Evolutionary conservation across 2,113 vertebrate species (phyloP).

Genomic region (Canis aureus): DNA sequence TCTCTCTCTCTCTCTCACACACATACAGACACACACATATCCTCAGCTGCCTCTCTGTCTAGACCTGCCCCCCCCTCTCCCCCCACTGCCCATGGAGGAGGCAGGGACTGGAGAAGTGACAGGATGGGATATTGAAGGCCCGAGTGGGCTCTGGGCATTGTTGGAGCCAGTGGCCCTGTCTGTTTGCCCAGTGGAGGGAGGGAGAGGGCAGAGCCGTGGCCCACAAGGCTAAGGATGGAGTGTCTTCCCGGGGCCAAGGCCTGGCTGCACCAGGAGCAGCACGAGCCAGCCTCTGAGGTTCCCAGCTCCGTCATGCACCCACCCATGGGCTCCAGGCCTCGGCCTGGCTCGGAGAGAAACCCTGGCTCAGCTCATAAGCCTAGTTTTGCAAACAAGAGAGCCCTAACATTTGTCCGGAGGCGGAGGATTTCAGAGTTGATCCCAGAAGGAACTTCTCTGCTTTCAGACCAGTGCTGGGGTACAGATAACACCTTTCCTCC

Average conservation of each 20-base stretch:
- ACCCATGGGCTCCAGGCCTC: background rate
- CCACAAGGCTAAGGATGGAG: background rate
- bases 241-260: background rate
- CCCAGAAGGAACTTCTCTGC: background rate
- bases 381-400: too few relatives aligned
- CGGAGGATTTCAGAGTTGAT: background rate
- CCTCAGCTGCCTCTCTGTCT: slow-evolving; percentile 63
- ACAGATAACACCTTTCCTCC: accelerated
- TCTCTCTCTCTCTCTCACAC: too few relatives aligned
- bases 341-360: background rate
- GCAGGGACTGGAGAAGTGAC: slow-evolving; percentile 18
- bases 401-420: background rate
- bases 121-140: background rate
- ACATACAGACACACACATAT: too few relatives aligned
- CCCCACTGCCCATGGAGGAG: background rate
- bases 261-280: background rate
- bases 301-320: background rate
- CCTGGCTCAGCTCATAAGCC: background rate
- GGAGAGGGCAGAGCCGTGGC: background rate
- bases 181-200: background rate
- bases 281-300: too few relatives aligned
- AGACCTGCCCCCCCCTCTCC: background rate
- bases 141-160: background rate
- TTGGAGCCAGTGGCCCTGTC: background rate
- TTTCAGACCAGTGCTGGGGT: accelerated